phyloP scores from a whole-genome alignment of 2,797 vertebrate genomes.

The Ceryle rudis region DNA sequence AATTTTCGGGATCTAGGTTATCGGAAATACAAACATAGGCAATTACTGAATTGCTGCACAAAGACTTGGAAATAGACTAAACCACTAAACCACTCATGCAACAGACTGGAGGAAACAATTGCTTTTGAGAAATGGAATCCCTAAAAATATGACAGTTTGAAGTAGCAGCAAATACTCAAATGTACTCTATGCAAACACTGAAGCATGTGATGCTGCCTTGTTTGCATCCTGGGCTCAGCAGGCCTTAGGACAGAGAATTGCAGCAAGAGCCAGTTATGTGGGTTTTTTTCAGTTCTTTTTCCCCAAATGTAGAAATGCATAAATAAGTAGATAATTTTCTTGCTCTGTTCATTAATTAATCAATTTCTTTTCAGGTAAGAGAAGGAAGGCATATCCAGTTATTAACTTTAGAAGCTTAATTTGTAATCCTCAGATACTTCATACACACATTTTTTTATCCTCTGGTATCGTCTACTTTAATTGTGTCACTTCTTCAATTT shows the following conservation, averaged over 20 bases:
- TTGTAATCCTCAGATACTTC: neutral
- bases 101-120: neutral
- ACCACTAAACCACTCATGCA: neutral
- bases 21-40: neutral
- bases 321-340: neutral
- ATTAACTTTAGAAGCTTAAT: neutral
- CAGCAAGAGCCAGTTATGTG: neutral
- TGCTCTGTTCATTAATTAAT: neutral
- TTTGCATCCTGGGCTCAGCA: neutral
- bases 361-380: neutral
- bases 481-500: neutral
- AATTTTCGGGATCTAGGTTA: neutral
- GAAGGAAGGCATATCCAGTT: neutral
- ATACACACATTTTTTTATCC: neutral
- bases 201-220: neutral
- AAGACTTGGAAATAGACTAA: neutral
- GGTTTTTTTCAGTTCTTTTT: neutral
- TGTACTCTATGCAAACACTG: neutral
- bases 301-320: neutral
- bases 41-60: neutral
- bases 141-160: neutral
- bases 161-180: neutral
- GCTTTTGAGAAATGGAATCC: constrained; percentile 20
- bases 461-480: neutral
- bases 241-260: neutral